Base-by-base conservation (phyloP, 2,888 invertebrate species). In the Acleris cristana region DNA sequence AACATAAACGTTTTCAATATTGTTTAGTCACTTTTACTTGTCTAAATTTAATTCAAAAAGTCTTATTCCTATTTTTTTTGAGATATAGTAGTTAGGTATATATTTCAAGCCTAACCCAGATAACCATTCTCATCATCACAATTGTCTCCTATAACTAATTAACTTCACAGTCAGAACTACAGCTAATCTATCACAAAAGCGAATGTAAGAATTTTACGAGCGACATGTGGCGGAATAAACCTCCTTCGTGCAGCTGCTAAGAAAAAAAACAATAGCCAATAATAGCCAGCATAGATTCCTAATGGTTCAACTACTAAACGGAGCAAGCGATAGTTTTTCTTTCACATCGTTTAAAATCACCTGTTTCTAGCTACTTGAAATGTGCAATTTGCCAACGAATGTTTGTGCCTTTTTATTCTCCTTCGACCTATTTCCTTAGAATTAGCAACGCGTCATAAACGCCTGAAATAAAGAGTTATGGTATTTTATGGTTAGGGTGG, bases 391-490 rank as follows among this genome's bases (percentile, higher is more conserved):
- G 40, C 40, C 10, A 34, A 34, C 10, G 7, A 26, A 26, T 26
- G 1, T 26, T 26, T 26, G 26, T 1, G 7, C 26, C 26, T 40
- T 40, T 40, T 40, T 40, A 48, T 30, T 14, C 4, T 26, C 16
- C 18, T 45, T 21, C 62, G 62, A 67, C 69, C 72, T 73, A 76
- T 75, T 75, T 73, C 73, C 69, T 70, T 73, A 71, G 73, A 79
- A 86, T 87, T 85, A 79, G 82, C 79, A 74, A 83, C 81, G 82
- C 82, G 76, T 74, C 75, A 78, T 81, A 78, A 81, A 85, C 74
- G 81, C 80, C 80, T 79, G 83, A 80, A 86, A 83, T 87, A 86
- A 84, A 14, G 81, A 83, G 80, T 78, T 78, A 82, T 40, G 34
- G 34, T 40, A 40, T 40, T 26, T 78, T 81, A 75, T 70, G 61